Evolutionary conservation across 2,797 vertebrate species (phyloP).

Genomic region (Allobates femoralis): DNA sequence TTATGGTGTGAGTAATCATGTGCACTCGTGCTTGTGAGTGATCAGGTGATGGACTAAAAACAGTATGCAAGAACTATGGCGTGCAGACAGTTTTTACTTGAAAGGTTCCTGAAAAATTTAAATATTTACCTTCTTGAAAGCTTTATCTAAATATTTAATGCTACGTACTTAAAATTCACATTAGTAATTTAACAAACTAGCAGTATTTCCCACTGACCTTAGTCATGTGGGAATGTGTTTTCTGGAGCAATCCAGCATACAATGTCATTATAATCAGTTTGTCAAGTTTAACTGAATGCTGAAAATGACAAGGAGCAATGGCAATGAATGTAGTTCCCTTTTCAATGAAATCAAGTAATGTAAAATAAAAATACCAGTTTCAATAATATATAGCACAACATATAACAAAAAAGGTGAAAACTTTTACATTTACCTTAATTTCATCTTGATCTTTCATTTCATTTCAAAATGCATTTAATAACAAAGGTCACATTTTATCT

Average conservation of each 20-base stretch:
- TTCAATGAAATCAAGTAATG: conserved; percentile 6
- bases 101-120: conserved; percentile 40
- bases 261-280: conserved; percentile 55
- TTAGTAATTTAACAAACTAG: conserved; percentile 58
- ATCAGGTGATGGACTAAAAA: background rate
- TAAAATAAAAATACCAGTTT: background rate
- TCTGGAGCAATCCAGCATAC: conserved; percentile 47
- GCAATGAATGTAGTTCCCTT: conserved; percentile 33
- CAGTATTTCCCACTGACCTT: conserved; percentile 46
- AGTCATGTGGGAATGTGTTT: conserved; percentile 49
- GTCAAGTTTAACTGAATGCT: conserved; percentile 52
- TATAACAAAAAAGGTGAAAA: background rate
- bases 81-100: conserved; percentile 33
- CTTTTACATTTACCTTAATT: background rate
- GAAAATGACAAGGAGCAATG: conserved; percentile 47
- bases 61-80: background rate
- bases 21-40: background rate
- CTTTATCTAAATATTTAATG: conserved; percentile 59
- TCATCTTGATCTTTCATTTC: background rate
- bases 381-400: background rate
- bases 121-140: conserved; percentile 54
- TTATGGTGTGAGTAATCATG: background rate
- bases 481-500: background rate
- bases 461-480: background rate
- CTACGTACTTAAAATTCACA: conserved; percentile 50